Evolutionary conservation across 2,797 vertebrate species (phyloP).

Genomic region (Artibeus jamaicensis): DNA sequence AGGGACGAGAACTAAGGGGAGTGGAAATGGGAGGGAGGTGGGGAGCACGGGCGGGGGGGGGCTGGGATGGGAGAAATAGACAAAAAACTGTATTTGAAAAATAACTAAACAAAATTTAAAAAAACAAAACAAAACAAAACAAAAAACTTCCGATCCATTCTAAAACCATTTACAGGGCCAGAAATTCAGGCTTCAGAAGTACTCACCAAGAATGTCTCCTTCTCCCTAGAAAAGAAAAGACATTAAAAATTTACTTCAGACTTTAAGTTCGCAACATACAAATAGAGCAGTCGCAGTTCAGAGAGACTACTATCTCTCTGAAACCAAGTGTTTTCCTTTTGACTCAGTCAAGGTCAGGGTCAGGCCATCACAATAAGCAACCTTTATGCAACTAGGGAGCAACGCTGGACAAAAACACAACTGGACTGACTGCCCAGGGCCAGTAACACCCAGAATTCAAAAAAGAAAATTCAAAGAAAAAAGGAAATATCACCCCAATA

Average conservation of each 20-base stretch:
- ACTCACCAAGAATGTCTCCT: conserved; percentile 74
- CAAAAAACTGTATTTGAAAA: no score
- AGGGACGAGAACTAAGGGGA: no score
- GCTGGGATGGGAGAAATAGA: no score
- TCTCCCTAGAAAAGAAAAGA: conserved; percentile 71
- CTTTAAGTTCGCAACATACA: conserved; percentile 15
- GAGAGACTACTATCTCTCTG: background rate
- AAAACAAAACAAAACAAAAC: no score
- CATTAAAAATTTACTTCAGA: conserved; percentile 25
- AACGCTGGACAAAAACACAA: background rate
- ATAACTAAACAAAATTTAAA: no score
- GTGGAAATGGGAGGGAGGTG: no score
- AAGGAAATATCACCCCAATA: background rate
- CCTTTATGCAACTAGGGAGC: background rate
- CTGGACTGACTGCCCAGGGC: background rate
- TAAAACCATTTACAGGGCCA: background rate
- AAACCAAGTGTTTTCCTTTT: background rate
- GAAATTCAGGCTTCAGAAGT: background rate
- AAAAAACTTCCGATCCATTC: background rate
- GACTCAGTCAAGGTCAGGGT: background rate
- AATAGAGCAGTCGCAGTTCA: background rate
- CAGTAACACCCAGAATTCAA: background rate
- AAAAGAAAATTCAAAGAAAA: background rate
- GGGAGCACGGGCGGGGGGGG: no score
- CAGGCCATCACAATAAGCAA: background rate